Evolutionary conservation across 1,140 invertebrate species (phyloP).

Genomic region (Cherax quadricarinatus): DNA sequence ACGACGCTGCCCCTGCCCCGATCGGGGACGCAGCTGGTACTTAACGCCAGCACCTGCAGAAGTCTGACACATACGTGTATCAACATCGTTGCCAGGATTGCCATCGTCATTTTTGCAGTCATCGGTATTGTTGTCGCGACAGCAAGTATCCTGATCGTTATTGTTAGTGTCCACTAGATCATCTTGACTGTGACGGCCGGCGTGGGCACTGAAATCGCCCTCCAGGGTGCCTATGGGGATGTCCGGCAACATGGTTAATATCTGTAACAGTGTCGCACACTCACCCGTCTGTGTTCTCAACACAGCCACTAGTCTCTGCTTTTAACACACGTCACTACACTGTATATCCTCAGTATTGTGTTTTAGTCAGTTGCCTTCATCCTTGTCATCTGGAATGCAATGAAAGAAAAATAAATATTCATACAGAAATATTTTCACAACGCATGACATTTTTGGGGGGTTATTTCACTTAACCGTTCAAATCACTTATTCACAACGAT

Average conservation of each 20-base stretch:
- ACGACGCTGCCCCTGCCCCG: background rate
- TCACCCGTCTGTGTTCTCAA: background rate
- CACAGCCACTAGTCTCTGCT: background rate
- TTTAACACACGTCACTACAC: background rate
- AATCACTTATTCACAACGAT: no score
- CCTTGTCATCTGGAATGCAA: background rate
- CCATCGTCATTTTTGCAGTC: background rate
- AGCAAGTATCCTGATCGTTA: background rate
- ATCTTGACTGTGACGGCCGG: background rate
- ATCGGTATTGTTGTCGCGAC: background rate
- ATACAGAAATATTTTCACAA: no score
- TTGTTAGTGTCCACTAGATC: background rate
- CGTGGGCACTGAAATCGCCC: background rate
- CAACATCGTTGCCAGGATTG: background rate
- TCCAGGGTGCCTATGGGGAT: background rate
- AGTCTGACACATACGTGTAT: background rate
- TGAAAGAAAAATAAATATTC: background rate
- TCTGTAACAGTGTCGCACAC: background rate
- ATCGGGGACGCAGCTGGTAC: constrained; percentile 13
- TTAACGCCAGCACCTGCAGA: background rate
- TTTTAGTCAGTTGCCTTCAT: background rate
- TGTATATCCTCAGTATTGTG: background rate
- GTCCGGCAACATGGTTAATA: background rate
- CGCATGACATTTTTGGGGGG: no score
- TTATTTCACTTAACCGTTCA: no score